Conservation (phyloP, 2,797 vertebrate genomes). For the Lepilemur ruficaudatus region DNA sequence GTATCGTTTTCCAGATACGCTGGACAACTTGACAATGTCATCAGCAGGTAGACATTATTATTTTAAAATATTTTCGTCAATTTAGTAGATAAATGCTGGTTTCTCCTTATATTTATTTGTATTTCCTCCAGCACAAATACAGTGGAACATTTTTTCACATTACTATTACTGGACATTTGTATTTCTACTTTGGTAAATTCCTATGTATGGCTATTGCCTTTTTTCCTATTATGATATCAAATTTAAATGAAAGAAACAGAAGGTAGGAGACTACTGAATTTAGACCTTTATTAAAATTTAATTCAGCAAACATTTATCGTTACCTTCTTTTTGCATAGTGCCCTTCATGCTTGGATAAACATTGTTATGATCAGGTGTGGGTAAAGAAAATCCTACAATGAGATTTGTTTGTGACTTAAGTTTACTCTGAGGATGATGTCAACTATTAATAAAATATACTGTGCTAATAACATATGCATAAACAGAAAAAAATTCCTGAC, state of each 20-base stretch:
- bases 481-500: neutral
- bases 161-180: neutral
- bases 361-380: neutral
- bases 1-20: neutral
- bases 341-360: neutral
- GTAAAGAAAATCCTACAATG: neutral
- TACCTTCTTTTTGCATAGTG: neutral
- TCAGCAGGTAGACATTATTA: neutral
- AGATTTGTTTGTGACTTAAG: neutral
- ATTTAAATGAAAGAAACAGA: slow-evolving; percentile 14
- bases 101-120: neutral
- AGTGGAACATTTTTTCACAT: neutral
- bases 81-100: neutral
- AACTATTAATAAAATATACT: neutral
- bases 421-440: neutral
- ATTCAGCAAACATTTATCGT: neutral
- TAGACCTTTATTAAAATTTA: neutral
- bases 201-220: neutral
- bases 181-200: slow-evolving; percentile 38
- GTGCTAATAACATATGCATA: neutral
- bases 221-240: neutral
- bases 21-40: neutral
- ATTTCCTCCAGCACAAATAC: neutral
- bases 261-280: neutral
- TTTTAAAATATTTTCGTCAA: neutral